Evolutionary conservation across 2,888 invertebrate species (phyloP), one percentile per base, ranked within the genome.

Genomic region (Ypsolopha scabrella): DNA sequence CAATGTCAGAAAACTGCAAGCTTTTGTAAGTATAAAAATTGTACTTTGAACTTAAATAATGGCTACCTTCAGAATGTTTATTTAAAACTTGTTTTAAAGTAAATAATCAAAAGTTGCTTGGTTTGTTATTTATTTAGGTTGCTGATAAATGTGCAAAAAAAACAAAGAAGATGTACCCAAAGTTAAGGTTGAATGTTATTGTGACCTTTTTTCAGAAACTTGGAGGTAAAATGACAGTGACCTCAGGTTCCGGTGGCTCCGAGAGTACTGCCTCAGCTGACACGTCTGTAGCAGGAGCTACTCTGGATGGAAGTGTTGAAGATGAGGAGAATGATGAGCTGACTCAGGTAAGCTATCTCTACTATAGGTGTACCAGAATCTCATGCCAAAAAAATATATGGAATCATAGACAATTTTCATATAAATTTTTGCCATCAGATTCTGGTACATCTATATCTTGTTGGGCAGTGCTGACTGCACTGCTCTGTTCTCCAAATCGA

Each of bases 1-100:
- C 0, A 87, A 85, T 66, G 76, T 89, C 57, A 75, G 70, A 57
- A 86, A 77, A 70, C 58, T 83, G 52, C 66, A 75, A 59, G 75
- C 80, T 55, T 75, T 81, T 68, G 86, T 86, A 70, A 79, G 86
- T 85, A 54, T 51, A 52, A 33, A 14, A 14, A 51, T 37, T 43
- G 52, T 37, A 24, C 24, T n/a, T 39, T 39, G 6, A n/a, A 39
- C 39, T 6, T n/a, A 3, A 39, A 39, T 39, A 39, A 2, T 39
- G 1, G 11, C 39, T 11, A 39, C 39, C 11, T 39, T 39, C 6
- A 2, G 39, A 3, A 39, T 39, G 1, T 39, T 3, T 39, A n/a
- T 39, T n/a, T 11, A 39, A 39, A n/a, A 39, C 11, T 10, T 14
- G 4, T 44, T 24, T 24, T 24, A 24, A 3, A 4, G 24, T 4